phyloP scores from a whole-genome alignment of 2,797 vertebrate genomes.

The Sparidentex hasta region DNA sequence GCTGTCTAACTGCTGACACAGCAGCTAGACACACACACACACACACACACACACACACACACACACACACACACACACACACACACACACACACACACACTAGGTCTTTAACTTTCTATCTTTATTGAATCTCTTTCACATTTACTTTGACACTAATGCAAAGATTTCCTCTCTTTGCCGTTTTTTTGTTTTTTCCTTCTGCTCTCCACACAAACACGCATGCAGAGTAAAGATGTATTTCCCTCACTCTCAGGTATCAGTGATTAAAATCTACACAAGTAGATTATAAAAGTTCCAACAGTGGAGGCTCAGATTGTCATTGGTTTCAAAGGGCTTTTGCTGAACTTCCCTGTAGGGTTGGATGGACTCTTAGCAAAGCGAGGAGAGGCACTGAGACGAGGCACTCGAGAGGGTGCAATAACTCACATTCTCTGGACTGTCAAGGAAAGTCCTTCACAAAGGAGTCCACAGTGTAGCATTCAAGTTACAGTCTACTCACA shows the following conservation, averaged over 20 bases:
- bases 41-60: constrained; percentile 6
- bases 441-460: too few species aligned
- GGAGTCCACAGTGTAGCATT: too few species aligned
- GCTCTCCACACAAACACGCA: background rate
- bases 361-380: too few species aligned
- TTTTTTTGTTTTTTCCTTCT: background rate
- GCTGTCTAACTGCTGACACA: constrained; percentile 62
- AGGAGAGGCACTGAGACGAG: too few species aligned
- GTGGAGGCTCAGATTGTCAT: constrained; percentile 14
- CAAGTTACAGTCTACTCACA: too few species aligned
- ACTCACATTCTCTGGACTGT: too few species aligned
- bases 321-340: background rate
- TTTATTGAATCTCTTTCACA: constrained; percentile 38
- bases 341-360: too few species aligned
- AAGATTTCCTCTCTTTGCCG: background rate
- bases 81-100: background rate
- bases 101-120: constrained; percentile 20
- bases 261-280: constrained; percentile 23
- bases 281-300: constrained; percentile 14
- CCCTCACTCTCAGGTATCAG: constrained; percentile 24
- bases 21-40: constrained; percentile 36
- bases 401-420: too few species aligned
- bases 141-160: constrained; percentile 35
- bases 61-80: constrained; percentile 14
- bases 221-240: background rate